These are phyloP conservation scores for Oreochromis mossambicus DNA, from an alignment of 2,797 vertebrate species.

Conservation along the genomic window DNA sequence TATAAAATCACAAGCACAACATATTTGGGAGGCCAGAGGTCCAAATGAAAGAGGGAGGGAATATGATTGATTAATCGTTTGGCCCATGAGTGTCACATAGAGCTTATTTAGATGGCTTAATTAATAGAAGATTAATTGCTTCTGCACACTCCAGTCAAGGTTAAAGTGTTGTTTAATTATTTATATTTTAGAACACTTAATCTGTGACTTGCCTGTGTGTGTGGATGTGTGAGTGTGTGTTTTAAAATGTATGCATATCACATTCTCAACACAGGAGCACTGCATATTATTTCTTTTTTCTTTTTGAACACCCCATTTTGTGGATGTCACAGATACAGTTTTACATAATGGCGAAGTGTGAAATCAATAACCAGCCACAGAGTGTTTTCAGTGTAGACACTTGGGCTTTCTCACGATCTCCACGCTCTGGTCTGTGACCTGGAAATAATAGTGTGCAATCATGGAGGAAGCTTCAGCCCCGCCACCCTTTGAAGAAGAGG, in stretches of 20 bases:
- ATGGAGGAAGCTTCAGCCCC: neutral
- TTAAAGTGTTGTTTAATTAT: conserved; percentile 73
- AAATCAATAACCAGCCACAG: conserved; percentile 15
- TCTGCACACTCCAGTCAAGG: conserved; percentile 67
- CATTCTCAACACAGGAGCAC: neutral
- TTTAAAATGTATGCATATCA: neutral
- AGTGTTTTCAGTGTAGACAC: conserved; percentile 13
- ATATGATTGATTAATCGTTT: conserved; percentile 65
- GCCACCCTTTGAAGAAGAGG: neutral
- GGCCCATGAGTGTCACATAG: conserved; percentile 48
- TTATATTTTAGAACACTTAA: conserved; percentile 57
- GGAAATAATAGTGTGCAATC: conserved; percentile 6
- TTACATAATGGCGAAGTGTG: neutral
- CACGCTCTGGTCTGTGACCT: neutral
- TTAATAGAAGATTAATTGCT: conserved; percentile 67
- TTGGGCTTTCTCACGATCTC: neutral
- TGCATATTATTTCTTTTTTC: neutral
- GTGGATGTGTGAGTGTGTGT: neutral
- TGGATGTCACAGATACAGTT: neutral
- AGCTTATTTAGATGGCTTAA: conserved; percentile 67
- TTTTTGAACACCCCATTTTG: neutral
- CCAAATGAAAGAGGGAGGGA: conserved; percentile 36
- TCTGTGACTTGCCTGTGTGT: neutral
- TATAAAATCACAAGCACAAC: neutral
- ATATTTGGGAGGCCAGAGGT: conserved; percentile 24